Base-by-base conservation (phyloP, 2,113 vertebrate species). In the Cynoglossus semilaevis region DNA sequence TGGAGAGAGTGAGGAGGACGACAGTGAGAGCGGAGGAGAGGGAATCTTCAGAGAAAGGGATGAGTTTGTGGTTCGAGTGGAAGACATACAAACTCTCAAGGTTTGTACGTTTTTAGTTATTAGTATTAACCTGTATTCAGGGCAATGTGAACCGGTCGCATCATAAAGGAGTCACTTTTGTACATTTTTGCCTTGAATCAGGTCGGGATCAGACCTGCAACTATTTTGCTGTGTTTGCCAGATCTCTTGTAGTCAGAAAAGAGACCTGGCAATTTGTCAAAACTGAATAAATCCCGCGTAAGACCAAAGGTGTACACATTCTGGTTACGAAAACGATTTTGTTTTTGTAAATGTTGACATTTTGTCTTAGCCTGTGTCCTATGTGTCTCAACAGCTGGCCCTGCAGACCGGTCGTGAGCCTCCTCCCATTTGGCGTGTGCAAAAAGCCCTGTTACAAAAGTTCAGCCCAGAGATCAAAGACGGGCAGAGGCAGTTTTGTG, bases 391-490 rank as follows among this genome's bases (percentile, higher is more conserved):
- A 36, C 50, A 96, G 94, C 79, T 95, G 80, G 94, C 94, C 0
- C 50, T 96, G 78, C 93, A 96, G 85, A 95, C 92, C 0, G 95
- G 95, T 9, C 88, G 94, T 0, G 94, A 95, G 78, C 94, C 94
- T 1, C 95, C 95, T 2, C 93, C 95, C 40, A 95, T 96, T 62
- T 96, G 94, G 95, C 90, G 94, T 17, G 94, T 96, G 17, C 95
- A 96, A 87, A 96, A 96, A 83, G 95, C 95, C 1, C 82, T 96
- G 57, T 88, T 96, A 54, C 95, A 96, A 90, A 96, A 96, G 60
- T 96, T 96, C 88, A 93, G 93, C 46, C 95, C 95, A 0, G 95
- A 95, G 88, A 96, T 96, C 85, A 96, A 94, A 87, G 94, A 96
- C 0, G 95, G 95, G 17, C 94, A 96, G 76, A 91, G 95, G 19